Evolutionary conservation across 2,888 invertebrate species (phyloP), one percentile per base, ranked within the genome.

Genomic region (Apomyelois bistriatella): DNA sequence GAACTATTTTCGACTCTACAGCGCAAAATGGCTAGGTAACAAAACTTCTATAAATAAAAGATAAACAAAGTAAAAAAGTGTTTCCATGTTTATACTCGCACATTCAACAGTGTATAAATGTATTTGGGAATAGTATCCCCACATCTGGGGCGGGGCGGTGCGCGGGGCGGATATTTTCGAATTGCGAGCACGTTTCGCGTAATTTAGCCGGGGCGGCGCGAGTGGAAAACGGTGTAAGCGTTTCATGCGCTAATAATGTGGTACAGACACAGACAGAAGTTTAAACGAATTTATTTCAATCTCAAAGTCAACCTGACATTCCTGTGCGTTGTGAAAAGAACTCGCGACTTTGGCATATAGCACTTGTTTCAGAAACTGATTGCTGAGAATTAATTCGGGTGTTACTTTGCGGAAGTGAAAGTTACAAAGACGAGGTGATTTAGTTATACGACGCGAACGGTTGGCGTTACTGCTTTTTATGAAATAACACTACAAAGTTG

Each of bases 201-300:
- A 80, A 79, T 83, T 79, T 78, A 73, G 72, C 64, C 64, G 54
- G 51, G 48, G 42, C 58, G 61, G 62, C 54, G 61, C 61, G 74
- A 87, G 86, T 87, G 83, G 82, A 82, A 81, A 87, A 79, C 78
- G 72, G 56, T 85, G 87, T 87, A 82, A 75, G 74, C 57, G 64
- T 65, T 70, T 69, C 59, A 59, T 56, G 60, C 60, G 66, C 62
- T 62, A 66, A 71, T 74, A 68, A 67, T 67, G 70, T 51, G 52
- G 53, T 46, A 46, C 35, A 10, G 1, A 32, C 16, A 15, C 10
- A 6, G 1, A 35, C 32, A 9, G 7, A 43, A 43, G 12, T 43
- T 13, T 38, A 6, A 13, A 7, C 12, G 38, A 12, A 1, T 38
- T 38, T 3, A 3, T 3, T 38, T 13, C 6, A 4, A 32, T 32